These are phyloP conservation scores for Tiphia femorata DNA, from an alignment of 2,888 invertebrate species.

Conservation along the genomic window DNA sequence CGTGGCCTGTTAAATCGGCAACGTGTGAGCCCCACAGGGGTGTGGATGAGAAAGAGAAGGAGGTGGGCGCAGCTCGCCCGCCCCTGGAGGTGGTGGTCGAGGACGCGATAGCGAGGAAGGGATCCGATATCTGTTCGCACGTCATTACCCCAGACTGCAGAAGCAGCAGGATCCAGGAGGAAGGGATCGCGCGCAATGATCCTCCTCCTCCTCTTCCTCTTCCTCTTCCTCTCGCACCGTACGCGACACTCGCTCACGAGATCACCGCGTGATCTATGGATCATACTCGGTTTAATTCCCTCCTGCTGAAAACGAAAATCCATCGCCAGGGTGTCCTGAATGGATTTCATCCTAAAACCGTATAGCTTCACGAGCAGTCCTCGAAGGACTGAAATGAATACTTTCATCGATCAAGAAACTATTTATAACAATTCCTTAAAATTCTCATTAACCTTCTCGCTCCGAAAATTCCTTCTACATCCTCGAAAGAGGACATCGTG, in stretches of 20 bases:
- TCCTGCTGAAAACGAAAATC: conserved; percentile 42
- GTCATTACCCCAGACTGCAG: conserved; percentile 67
- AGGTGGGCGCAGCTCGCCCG: too few species aligned
- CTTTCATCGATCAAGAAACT: too few species aligned
- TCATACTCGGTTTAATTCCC: conserved; percentile 50
- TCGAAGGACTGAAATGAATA: too few species aligned
- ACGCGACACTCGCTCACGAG: conserved; percentile 17
- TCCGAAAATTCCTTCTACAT: too few species aligned
- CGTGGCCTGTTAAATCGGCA: conserved; percentile 36
- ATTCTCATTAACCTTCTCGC: too few species aligned
- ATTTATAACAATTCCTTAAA: too few species aligned
- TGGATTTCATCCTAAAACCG: too few species aligned
- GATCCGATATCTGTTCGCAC: conserved; percentile 69
- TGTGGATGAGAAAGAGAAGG: conserved; percentile 20
- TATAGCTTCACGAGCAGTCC: too few species aligned
- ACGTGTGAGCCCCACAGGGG: not conserved
- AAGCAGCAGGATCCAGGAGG: conserved; percentile 52
- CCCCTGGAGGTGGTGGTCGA: too few species aligned
- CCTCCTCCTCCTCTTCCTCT: conserved; percentile 8
- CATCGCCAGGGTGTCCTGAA: conserved; percentile 35
- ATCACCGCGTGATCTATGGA: conserved; percentile 46
- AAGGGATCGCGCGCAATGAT: conserved; percentile 34
- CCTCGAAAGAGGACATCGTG: too few species aligned
- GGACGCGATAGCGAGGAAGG: conserved; percentile 51
- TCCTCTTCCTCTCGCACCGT: not conserved